phyloP scores from a whole-genome alignment of 2,888 invertebrate species.

The Pristionchus exspectatus region DNA sequence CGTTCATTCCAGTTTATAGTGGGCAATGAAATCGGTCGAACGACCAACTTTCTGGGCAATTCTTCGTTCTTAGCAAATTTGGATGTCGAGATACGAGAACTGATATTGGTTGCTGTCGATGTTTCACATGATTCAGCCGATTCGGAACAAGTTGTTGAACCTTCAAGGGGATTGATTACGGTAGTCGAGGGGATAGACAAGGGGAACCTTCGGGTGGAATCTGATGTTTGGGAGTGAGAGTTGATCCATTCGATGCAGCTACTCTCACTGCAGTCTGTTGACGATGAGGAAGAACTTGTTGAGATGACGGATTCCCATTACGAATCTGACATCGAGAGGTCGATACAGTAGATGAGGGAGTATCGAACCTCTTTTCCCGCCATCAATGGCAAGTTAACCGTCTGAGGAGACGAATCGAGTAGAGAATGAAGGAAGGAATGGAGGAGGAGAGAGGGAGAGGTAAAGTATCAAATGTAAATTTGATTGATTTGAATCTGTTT shows the following conservation, averaged over 20 bases:
- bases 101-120: constrained; percentile 23
- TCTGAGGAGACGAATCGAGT: neutral
- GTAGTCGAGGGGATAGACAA: neutral
- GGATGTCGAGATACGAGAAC: neutral
- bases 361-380: constrained; percentile 2
- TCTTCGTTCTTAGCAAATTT: neutral
- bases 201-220: neutral
- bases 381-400: neutral
- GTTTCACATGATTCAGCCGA: neutral
- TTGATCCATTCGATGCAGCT: neutral
- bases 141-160: neutral
- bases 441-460: neutral
- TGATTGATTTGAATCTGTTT: neutral
- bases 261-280: constrained; percentile 4
- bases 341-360: neutral
- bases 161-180: constrained; percentile 3
- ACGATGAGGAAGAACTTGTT: neutral
- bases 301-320: neutral
- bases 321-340: neutral
- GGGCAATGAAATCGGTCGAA: neutral
- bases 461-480: neutral
- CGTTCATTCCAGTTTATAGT: too few relatives aligned
- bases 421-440: constrained; percentile 6
- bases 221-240: neutral
- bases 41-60: constrained; percentile 23